Conservation (phyloP, 2,888 invertebrate genomes). For the Spatulosminthurus flaviceps region DNA sequence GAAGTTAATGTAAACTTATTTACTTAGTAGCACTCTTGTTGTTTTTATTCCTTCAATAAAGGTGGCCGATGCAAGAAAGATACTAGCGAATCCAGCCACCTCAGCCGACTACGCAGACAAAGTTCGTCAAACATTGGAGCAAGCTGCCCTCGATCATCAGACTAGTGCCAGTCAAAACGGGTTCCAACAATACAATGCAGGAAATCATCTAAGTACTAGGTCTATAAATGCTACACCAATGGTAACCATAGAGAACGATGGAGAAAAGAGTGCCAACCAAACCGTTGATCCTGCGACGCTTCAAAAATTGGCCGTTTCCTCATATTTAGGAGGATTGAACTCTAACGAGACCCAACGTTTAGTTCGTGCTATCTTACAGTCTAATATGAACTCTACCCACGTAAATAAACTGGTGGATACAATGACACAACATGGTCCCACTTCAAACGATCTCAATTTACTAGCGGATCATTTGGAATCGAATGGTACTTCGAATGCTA, state of each 20-base stretch:
- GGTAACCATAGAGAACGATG: not conserved
- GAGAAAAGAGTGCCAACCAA: not conserved
- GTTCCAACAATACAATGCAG: not conserved
- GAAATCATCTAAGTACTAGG: not conserved
- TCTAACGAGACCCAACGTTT: slow-evolving; percentile 21
- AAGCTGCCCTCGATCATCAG: slow-evolving; percentile 24
- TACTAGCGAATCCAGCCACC: slow-evolving; percentile 36
- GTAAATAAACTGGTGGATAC: slow-evolving; percentile 16
- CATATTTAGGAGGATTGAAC: slow-evolving; percentile 28
- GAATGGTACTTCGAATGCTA: slow-evolving; percentile 1
- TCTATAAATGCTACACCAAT: not conserved
- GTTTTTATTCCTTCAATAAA: no score
- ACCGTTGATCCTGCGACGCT: slow-evolving; percentile 23
- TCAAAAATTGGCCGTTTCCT: slow-evolving; percentile 20
- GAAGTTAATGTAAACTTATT: no score
- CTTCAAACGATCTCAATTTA: slow-evolving; percentile 21
- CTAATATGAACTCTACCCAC: slow-evolving; percentile 36
- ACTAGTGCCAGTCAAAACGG: not conserved
- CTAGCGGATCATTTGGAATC: slow-evolving; percentile 19
- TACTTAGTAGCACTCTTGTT: not conserved
- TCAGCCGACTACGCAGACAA: slow-evolving; percentile 40
- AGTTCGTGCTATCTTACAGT: not conserved
- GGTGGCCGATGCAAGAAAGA: slow-evolving; percentile 27
- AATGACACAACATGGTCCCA: slow-evolving; percentile 34
- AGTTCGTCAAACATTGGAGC: slow-evolving; percentile 32